Evolutionary conservation across 2,888 invertebrate species (phyloP).

Genomic region (Hydrotaea diabolus): DNA sequence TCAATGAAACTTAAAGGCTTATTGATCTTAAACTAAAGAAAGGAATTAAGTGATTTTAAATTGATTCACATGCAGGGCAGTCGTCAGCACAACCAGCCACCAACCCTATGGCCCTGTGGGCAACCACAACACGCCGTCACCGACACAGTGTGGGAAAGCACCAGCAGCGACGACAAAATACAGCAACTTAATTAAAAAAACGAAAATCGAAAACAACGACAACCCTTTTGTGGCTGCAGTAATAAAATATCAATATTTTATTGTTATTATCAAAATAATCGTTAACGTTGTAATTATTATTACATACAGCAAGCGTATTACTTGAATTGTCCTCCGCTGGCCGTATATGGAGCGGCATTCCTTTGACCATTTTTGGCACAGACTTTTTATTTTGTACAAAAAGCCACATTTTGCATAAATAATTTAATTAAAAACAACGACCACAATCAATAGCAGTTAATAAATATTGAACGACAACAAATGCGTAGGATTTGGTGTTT

Average conservation of each 20-base stretch:
- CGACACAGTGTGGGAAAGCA: slow-evolving; percentile 20
- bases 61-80: slow-evolving; percentile 24
- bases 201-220: neutral
- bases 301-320: slow-evolving; percentile 13
- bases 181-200: slow-evolving; percentile 31
- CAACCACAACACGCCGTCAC: neutral
- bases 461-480: slow-evolving; percentile 18
- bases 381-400: slow-evolving; percentile 21
- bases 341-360: slow-evolving; percentile 37
- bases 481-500: slow-evolving; percentile 5
- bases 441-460: neutral
- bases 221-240: slow-evolving; percentile 14
- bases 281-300: neutral
- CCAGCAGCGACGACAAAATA: no score
- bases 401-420: slow-evolving; percentile 37
- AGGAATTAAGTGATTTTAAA: slow-evolving; percentile 34
- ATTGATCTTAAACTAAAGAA: slow-evolving; percentile 29
- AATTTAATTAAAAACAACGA: slow-evolving; percentile 22
- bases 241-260: neutral
- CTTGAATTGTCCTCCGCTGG: slow-evolving; percentile 29
- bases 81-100: neutral
- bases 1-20: neutral
- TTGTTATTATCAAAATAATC: neutral
- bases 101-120: no score
- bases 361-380: slow-evolving; percentile 39